Percentiles rank a stretch among this genome's conserved stretches.
phyloP scores from a whole-genome alignment of 2,888 invertebrate genomes.

The Unio delphinus region DNA sequence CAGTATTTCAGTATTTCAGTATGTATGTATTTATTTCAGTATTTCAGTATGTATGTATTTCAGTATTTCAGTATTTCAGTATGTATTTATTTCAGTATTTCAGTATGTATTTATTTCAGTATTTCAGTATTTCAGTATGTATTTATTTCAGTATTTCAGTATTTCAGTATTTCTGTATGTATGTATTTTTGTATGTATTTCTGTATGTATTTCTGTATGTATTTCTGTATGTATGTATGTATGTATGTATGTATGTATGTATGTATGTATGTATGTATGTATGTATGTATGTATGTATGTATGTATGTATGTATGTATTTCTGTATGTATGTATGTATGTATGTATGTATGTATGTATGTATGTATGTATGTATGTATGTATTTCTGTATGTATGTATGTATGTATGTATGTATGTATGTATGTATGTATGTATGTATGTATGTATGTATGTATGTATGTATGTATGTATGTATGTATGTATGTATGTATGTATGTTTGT shows the following conservation, averaged over 20 bases:
- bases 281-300: too few species aligned
- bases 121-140: too few species aligned
- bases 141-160: too few species aligned
- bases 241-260: too few species aligned
- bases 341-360: constrained; percentile 1
- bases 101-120: too few species aligned
- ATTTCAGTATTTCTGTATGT: background rate
- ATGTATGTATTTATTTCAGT: background rate
- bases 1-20: too few species aligned
- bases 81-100: background rate
- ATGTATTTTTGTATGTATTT: background rate
- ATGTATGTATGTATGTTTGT: background rate
- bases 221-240: background rate
- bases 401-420: background rate
- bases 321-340: background rate
- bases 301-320: background rate
- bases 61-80: background rate
- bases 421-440: constrained; percentile 1
- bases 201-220: background rate
- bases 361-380: background rate
- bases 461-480: background rate
- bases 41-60: background rate
- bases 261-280: too few species aligned
- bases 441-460: background rate
- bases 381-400: too few species aligned